Evolutionary conservation across 1,140 invertebrate species (phyloP), one percentile per base, ranked within the genome.

Genomic region (Dinoponera quadriceps): DNA sequence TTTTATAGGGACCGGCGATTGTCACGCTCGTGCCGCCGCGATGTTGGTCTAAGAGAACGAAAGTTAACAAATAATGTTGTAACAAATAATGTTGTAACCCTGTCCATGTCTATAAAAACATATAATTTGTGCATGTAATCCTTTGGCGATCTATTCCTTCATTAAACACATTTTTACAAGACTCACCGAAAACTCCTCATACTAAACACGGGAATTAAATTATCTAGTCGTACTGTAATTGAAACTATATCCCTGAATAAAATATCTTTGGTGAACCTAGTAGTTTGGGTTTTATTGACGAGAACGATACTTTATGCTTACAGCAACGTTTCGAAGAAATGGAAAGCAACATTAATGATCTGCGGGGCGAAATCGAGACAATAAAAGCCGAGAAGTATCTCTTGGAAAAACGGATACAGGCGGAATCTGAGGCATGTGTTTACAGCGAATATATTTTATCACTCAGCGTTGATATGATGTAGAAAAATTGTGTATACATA

Each of bases 261-360:
- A 92, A 20, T 80, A 18, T 63, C 82, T 82, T 71, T 25, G 62
- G 68, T 87, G 60, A 84, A 83, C 74, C 62, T 65, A 87, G 68
- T 54, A 63, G 80, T 88, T 85, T 85, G 89, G 85, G 85, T 94
- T 91, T 92, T 90, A 93, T 92, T 93, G 65, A 92, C 63, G 57
- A 74, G 44, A 85, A 88, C 29, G 86, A 91, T 89, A 72, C 86
- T 92, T 89, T 89, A 78, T 93, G 66, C 90, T 83, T 90, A 87
- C 90, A 94, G 93, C 93, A 91, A 91, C 93, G 93, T 80, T 94
- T 94, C 75, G 93, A 94, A 81, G 92, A 94, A 84, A 93, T 94
- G 93, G 94, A 94, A 91, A 90, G 83, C 69, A 93, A 94, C 82
- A 93, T 94, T 65, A 92, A 93, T 77, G 92, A 94, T 83, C 91